A percentile compares a stretch with the other conserved stretches of the same genome.
Conservation (phyloP, 2,113 vertebrate species). For the Anoplopoma fimbria region DNA sequence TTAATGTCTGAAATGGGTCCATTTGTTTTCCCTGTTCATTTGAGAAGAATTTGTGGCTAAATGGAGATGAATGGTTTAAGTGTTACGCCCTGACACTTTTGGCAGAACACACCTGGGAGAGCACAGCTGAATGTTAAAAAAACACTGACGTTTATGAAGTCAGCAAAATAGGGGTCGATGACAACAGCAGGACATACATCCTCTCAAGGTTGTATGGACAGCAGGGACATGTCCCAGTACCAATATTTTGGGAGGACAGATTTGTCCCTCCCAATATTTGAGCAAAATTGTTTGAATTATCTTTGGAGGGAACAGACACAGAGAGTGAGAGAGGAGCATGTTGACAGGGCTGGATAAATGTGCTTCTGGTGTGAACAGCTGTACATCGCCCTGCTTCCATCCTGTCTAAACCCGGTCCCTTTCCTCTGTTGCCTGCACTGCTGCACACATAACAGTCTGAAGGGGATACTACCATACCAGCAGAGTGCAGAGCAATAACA, state of each 20-base stretch:
- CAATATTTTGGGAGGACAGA: background rate
- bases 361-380: background rate
- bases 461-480: background rate
- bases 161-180: conserved; percentile 40
- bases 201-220: background rate
- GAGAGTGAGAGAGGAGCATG: background rate
- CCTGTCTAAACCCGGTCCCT: background rate
- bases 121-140: conserved; percentile 65
- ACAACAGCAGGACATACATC: conserved; percentile 39
- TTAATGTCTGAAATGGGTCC: conserved; percentile 51
- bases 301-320: background rate
- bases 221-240: background rate
- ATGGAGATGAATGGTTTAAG: conserved; percentile 70
- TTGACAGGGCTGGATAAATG: background rate
- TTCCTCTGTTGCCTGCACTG: background rate
- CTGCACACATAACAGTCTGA: background rate
- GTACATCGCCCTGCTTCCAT: background rate
- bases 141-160: conserved; percentile 55
- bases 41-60: conserved; percentile 50
- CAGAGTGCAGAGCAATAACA: background rate
- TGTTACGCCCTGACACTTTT: conserved; percentile 44
- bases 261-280: background rate
- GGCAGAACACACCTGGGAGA: conserved; percentile 52
- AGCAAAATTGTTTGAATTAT: background rate
- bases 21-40: conserved; percentile 64